Evolutionary conservation across 2,888 invertebrate genomes (phyloP).

Genomic region (Chalcis sispes): DNA sequence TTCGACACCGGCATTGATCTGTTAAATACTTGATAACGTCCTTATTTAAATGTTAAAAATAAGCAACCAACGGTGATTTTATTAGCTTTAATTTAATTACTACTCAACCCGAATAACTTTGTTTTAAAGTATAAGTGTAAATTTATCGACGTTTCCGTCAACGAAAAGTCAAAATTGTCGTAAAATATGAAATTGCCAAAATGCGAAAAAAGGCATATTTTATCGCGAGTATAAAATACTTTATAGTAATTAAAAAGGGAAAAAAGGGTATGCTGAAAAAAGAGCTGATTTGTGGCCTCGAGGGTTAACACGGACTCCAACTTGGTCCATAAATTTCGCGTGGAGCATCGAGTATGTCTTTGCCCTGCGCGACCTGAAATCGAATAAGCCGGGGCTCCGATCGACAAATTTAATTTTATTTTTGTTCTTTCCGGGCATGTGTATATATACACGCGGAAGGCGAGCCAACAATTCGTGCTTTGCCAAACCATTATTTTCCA

Average conservation of each 20-base stretch:
- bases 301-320: slow-evolving; percentile 8
- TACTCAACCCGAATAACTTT: too few relatives aligned
- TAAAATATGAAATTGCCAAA: too few relatives aligned
- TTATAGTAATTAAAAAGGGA: slow-evolving; percentile 22
- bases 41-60: too few relatives aligned
- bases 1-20: too few relatives aligned
- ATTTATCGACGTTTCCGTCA: too few relatives aligned
- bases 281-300: slow-evolving; percentile 40
- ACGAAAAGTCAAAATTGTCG: too few relatives aligned
- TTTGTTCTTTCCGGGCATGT: slow-evolving; percentile 30
- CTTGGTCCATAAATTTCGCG: slow-evolving; percentile 50
- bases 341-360: slow-evolving; percentile 25
- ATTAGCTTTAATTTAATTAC: too few relatives aligned
- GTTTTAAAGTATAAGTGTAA: too few relatives aligned
- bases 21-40: not conserved
- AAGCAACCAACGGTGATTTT: too few relatives aligned
- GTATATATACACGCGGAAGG: slow-evolving; percentile 17
- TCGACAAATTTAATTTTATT: slow-evolving; percentile 57
- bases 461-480: slow-evolving; percentile 54
- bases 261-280: not conserved
- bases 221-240: not conserved
- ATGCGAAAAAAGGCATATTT: too few relatives aligned
- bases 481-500: slow-evolving; percentile 57
- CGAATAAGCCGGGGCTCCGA: slow-evolving; percentile 40
- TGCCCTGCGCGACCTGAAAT: slow-evolving; percentile 30